These are phyloP conservation scores for Adelphocoris suturalis DNA, from an alignment of 2,888 invertebrate genomes.

Conservation along the genomic window DNA sequence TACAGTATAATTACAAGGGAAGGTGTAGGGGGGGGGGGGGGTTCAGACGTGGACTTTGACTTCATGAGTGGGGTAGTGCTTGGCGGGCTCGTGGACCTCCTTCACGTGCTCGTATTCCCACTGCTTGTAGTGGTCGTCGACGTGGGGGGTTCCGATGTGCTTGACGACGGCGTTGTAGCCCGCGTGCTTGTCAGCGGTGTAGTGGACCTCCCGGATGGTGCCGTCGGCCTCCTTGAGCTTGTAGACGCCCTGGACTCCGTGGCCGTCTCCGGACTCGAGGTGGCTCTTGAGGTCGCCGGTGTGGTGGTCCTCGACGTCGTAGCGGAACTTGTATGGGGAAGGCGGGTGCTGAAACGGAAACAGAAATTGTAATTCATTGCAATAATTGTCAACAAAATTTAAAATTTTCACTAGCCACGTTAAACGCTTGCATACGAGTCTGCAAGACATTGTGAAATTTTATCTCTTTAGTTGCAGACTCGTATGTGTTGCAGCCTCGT, in stretches of 20 bases:
- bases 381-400: too few relatives aligned
- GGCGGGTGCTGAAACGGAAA: constrained; percentile 59
- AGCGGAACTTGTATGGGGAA: constrained; percentile 67
- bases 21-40: neutral
- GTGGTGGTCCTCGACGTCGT: constrained; percentile 71
- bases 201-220: constrained; percentile 61
- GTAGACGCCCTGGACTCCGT: constrained; percentile 69
- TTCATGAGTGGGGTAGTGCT: constrained; percentile 62
- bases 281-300: constrained; percentile 71
- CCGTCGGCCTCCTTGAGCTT: constrained; percentile 71
- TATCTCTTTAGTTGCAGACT: too few relatives aligned
- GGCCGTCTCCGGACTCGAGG: constrained; percentile 65
- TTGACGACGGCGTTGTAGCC: constrained; percentile 72
- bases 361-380: too few relatives aligned
- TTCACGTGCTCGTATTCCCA: constrained; percentile 66
- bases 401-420: too few relatives aligned
- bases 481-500: too few relatives aligned
- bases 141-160: constrained; percentile 67
- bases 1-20: constrained; percentile 22
- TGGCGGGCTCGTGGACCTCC: constrained; percentile 64
- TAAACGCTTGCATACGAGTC: too few relatives aligned
- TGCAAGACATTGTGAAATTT: too few relatives aligned
- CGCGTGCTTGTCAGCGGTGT: constrained; percentile 69
- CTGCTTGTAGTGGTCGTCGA: constrained; percentile 64
- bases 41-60: constrained; percentile 58